Percentiles rank a stretch among this genome's conserved stretches.
Evolutionary conservation across 2,113 vertebrate genomes (phyloP).

Genomic region (Perca schrenkii): DNA sequence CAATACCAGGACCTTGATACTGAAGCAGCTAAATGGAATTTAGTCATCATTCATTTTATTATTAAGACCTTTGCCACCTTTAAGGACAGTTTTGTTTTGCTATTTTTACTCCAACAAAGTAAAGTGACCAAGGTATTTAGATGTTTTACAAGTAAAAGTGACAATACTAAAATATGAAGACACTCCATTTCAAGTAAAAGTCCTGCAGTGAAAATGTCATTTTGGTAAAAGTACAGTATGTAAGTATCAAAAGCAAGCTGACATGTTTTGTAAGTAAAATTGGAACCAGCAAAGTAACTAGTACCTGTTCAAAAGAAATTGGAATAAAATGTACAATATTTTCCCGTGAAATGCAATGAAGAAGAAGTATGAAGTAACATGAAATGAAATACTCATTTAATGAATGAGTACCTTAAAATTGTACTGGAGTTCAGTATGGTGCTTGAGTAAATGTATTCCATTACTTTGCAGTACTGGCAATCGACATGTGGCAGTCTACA

Average conservation of each 20-base stretch:
- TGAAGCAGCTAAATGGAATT: slow-evolving; percentile 6
- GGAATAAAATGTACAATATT: background rate
- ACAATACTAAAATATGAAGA: background rate
- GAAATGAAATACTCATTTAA: background rate
- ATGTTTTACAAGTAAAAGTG: background rate
- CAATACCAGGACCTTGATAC: background rate
- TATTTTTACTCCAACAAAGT: background rate
- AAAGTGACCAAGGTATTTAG: background rate
- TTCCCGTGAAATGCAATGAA: background rate
- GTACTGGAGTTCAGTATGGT: background rate
- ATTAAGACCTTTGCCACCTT: background rate
- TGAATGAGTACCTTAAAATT: background rate
- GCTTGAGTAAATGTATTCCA: background rate
- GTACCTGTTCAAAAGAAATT: background rate
- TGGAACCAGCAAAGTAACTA: background rate
- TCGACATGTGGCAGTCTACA: background rate
- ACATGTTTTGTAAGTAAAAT: background rate
- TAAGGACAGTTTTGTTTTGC: background rate
- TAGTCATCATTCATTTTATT: slow-evolving; percentile 3
- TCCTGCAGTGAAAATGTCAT: background rate
- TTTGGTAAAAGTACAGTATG: background rate
- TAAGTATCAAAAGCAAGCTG: background rate
- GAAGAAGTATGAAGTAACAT: background rate
- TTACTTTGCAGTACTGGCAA: background rate
- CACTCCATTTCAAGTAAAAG: background rate